These are phyloP conservation scores for Ctenosaura bakeri DNA, from an alignment of 2,797 vertebrate genomes.

Conservation along the genomic window DNA sequence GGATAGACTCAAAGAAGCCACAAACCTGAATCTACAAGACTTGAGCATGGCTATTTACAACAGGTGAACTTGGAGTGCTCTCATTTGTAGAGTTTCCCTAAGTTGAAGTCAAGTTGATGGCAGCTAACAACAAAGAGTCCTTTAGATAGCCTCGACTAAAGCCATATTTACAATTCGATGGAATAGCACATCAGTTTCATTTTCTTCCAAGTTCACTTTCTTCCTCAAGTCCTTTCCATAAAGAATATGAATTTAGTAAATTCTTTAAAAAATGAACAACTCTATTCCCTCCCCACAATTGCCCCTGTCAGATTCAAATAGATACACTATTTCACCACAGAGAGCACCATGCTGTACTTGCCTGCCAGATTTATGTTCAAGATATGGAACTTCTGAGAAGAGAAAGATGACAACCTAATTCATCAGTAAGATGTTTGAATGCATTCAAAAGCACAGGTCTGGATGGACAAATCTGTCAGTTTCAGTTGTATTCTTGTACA, in stretches of 20 bases:
- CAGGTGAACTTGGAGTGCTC: too few relatives aligned
- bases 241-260: background rate
- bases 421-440: background rate
- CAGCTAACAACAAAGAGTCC: too few relatives aligned
- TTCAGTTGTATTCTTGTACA: too few relatives aligned
- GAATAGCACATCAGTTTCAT: background rate
- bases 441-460: background rate
- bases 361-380: background rate
- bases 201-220: background rate
- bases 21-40: too few relatives aligned
- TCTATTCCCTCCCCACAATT: background rate
- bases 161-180: background rate
- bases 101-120: too few relatives aligned
- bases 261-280: background rate
- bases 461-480: too few relatives aligned
- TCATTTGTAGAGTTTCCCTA: too few relatives aligned
- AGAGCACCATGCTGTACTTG: background rate
- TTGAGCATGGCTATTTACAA: too few relatives aligned
- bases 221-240: background rate
- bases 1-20: too few relatives aligned
- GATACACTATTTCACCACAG: background rate
- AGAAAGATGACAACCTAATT: background rate
- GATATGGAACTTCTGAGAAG: background rate
- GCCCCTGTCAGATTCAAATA: background rate
- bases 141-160: too few relatives aligned